These are phyloP conservation scores for Ivindomyrus marchei DNA, from an alignment of 2,113 vertebrate species.

Conservation along the genomic window DNA sequence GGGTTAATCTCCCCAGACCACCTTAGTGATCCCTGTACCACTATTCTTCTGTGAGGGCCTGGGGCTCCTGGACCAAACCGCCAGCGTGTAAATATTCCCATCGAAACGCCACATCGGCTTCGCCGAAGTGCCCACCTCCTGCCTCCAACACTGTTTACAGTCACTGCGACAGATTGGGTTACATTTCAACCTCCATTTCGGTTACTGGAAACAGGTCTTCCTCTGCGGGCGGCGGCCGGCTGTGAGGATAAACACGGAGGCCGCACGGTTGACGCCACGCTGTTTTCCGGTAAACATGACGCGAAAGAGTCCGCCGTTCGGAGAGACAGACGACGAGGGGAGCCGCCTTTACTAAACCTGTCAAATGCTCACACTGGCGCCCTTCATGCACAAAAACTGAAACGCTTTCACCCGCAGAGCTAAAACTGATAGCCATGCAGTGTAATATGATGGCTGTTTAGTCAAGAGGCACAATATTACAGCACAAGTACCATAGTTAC, in stretches of 20 bases:
- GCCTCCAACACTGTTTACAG: conserved; percentile 28
- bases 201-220: conserved; percentile 29
- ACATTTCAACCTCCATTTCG: conserved; percentile 34
- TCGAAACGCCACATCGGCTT: conserved; percentile 40
- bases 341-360: not conserved
- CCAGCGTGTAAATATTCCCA: conserved; percentile 45
- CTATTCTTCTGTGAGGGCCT: conserved; percentile 38
- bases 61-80: conserved; percentile 38
- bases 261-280: not conserved
- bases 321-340: not conserved
- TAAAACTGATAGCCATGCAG: not conserved
- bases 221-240: conserved; percentile 3
- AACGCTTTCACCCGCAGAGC: not conserved
- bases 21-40: conserved; percentile 48
- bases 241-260: conserved; percentile 4
- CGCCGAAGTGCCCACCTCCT: conserved; percentile 18
- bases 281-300: not conserved
- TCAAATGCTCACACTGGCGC: not conserved
- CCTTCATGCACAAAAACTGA: not conserved
- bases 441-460: not conserved
- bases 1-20: conserved; percentile 54
- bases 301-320: not conserved
- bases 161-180: conserved; percentile 36
- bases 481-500: not conserved
- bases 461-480: not conserved